Base-by-base conservation (phyloP, 2,113 vertebrate genomes). In the Trematocara stigmaticum region DNA sequence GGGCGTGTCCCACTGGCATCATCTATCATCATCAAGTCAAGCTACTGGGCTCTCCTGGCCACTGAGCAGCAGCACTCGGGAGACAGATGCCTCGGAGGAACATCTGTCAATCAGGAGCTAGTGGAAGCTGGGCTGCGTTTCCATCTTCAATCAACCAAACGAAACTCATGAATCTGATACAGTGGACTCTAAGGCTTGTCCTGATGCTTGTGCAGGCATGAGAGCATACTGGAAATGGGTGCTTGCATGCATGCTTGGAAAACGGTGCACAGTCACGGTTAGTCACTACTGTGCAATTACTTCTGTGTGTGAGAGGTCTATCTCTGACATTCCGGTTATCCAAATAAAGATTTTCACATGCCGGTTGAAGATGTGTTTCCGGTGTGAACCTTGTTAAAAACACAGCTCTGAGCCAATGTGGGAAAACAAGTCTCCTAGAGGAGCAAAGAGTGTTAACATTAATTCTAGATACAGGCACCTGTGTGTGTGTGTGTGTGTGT, bases 1-100 rank as follows among this genome's bases (percentile, higher is more conserved):
- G 78, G 89, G 89, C 83, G 61, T 78, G 88, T 93, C 85, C 92
- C 90, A 59, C 51, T 91, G 93, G 91, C 81, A 88, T 94, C 94
- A 96, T 96, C 93, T 91, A 93, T 96, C 96, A 96, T 96, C 94
- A 95, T 96, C 93, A 95, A 87, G 84, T 78, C 84, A 55, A 82
- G 64, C 84, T 61, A 89, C 79, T 35, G 42, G 85, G 83, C 89
- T 94, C 90, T 88, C 86, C 92, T 95, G 91, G 89, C 93, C 95
- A 93, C 89, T 90, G 92, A 94, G 93, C 89, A 84, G 87, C 64
- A 57, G 57, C 79, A 93, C 94, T 92, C 47, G 6, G 45, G 89
- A 90, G 91, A 93, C 38, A 20, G 84, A 88, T 87, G 86, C 84
- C 89, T 94, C 81, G 0, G 51, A 86, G 89, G 90, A 94, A 89